Percentiles rank a stretch among this genome's conserved stretches.
phyloP scores from a whole-genome alignment of 2,888 invertebrate genomes.

The Parnassius apollo region DNA sequence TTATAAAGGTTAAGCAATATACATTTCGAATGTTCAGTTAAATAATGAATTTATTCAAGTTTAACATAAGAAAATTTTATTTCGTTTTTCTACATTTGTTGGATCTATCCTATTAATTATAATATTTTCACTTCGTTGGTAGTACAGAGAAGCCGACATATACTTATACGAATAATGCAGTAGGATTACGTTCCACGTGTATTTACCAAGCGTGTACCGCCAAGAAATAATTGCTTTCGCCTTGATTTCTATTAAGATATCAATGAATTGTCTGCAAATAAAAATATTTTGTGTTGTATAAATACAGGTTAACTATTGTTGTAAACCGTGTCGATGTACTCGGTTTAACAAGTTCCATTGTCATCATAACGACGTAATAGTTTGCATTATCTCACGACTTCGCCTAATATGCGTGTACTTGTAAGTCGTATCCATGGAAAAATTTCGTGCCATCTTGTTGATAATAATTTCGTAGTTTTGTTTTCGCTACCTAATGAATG shows the following conservation, averaged over 20 bases:
- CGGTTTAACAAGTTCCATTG: conserved; percentile 44
- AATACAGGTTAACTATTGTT: conserved; percentile 38
- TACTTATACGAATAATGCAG: neutral
- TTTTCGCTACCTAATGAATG: neutral
- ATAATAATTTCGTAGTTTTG: neutral
- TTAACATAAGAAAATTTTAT: too few species aligned
- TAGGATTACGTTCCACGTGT: conserved; percentile 10
- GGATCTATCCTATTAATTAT: too few species aligned
- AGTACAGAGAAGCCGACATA: too few species aligned
- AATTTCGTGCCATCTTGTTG: conserved; percentile 18
- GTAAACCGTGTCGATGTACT: conserved; percentile 49
- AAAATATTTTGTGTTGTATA: conserved; percentile 38
- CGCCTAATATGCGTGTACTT: conserved; percentile 34
- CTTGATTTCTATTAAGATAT: conserved; percentile 30
- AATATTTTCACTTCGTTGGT: too few species aligned
- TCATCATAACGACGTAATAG: conserved; percentile 40
- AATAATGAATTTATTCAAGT: too few species aligned
- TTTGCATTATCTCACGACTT: conserved; percentile 40
- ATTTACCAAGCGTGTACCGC: conserved; percentile 15
- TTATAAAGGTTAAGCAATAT: too few species aligned
- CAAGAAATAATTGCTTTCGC: conserved; percentile 27
- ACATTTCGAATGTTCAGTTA: too few species aligned
- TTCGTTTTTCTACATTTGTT: too few species aligned
- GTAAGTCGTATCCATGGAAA: conserved; percentile 22
- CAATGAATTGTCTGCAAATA: conserved; percentile 26